Conservation (phyloP, 35 echinoderm and acorn worm genomes). For the Anneissia japonica region DNA sequence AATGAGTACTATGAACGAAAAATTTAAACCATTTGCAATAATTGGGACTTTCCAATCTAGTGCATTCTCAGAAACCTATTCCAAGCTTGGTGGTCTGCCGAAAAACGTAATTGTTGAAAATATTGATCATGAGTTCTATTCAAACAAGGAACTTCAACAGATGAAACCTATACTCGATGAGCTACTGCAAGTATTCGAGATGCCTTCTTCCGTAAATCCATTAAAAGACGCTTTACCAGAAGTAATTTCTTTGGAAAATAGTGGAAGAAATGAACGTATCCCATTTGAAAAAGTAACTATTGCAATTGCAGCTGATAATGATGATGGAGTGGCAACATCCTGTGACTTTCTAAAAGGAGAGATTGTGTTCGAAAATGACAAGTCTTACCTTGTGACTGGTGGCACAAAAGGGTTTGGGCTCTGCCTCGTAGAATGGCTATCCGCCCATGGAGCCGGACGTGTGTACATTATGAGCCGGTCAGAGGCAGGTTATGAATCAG, state of each 20-base stretch:
- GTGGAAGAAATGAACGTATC: neutral
- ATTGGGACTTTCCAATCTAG: neutral
- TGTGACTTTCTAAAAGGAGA: neutral
- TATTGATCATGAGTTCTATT: neutral
- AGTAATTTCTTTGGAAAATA: neutral
- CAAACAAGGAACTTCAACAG: neutral
- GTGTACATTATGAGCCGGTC: constrained; percentile 32
- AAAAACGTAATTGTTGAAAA: neutral
- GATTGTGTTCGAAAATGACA: neutral
- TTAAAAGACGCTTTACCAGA: neutral
- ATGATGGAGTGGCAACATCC: neutral
- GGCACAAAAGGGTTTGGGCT: constrained; percentile 64
- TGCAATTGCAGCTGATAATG: neutral
- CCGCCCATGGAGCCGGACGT: constrained; percentile 11
- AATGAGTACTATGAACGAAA: neutral
- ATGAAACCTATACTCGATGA: neutral
- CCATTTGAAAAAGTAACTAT: neutral
- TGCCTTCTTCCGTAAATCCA: neutral
- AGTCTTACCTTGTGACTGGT: constrained; percentile 60
- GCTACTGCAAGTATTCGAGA: neutral
- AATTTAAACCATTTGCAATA: neutral
- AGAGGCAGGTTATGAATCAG: neutral
- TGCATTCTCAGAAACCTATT: neutral
- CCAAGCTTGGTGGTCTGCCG: neutral
- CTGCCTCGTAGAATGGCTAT: constrained; percentile 44